Conservation (phyloP, 64 coral and sea anemone genomes). For the Montipora sp. region DNA sequence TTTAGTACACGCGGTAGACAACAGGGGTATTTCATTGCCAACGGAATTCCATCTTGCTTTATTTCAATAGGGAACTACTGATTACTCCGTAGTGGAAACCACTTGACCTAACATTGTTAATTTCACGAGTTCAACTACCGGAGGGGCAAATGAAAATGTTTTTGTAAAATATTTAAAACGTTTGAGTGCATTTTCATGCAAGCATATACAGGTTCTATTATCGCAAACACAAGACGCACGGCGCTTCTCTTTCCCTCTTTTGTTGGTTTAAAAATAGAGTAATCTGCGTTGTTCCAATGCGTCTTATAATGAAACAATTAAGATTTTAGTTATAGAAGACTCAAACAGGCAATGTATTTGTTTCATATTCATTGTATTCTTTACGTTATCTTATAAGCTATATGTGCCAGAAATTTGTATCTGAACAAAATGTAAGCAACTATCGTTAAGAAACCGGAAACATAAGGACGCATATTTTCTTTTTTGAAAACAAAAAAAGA, state of each 20-base stretch:
- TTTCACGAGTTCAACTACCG: not conserved
- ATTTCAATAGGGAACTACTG: too few relatives aligned
- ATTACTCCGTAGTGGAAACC: not conserved
- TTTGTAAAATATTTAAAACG: constrained; percentile 2
- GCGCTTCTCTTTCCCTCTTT: not conserved
- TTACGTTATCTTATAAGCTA: not conserved
- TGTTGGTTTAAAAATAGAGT: not conserved
- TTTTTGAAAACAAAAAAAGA: too few relatives aligned
- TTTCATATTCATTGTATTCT: not conserved
- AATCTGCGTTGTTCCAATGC: not conserved
- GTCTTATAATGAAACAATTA: not conserved
- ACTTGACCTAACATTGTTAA: not conserved
- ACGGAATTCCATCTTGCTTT: not conserved
- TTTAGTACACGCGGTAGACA: not conserved
- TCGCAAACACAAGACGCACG: not conserved
- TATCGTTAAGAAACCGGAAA: too few relatives aligned
- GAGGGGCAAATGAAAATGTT: not conserved
- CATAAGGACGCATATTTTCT: too few relatives aligned
- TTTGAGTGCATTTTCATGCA: not conserved
- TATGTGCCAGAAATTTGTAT: not conserved
- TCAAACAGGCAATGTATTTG: not conserved
- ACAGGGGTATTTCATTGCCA: not conserved
- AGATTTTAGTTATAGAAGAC: not conserved
- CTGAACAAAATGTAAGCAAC: too few relatives aligned
- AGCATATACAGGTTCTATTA: not conserved